A percentile compares a stretch with the other conserved stretches of the same genome.
Conservation (phyloP, 2,888 invertebrate species). For the Drosophila macrospina region DNA sequence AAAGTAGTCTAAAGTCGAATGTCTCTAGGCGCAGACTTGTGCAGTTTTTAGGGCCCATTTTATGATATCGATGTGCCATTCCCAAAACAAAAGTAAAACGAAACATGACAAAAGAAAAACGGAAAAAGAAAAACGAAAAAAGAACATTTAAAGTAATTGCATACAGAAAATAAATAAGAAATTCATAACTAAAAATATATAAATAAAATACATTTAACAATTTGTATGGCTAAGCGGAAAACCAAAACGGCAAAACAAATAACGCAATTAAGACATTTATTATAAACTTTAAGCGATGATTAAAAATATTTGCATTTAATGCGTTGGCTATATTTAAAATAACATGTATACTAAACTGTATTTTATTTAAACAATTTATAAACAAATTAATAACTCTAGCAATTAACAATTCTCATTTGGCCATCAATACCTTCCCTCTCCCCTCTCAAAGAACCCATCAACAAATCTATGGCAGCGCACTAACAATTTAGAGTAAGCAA, state of each 20-base stretch:
- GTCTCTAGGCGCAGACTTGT: constrained; percentile 50
- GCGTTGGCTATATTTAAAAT: constrained; percentile 68
- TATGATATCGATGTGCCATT: constrained; percentile 82
- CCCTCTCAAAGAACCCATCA: background rate
- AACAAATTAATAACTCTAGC: constrained; percentile 70
- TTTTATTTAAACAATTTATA: constrained; percentile 73
- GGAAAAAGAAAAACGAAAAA: too few species aligned
- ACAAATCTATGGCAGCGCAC: constrained; percentile 57
- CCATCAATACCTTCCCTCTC: constrained; percentile 38
- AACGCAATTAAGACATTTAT: constrained; percentile 39
- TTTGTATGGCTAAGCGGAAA: constrained; percentile 53
- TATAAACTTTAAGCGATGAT: constrained; percentile 51
- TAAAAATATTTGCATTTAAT: constrained; percentile 74
- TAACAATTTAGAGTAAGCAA: constrained; percentile 67
- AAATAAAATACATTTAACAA: constrained; percentile 46
- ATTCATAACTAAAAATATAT: constrained; percentile 45
- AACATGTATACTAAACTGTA: constrained; percentile 70
- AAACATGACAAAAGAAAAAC: constrained; percentile 27
- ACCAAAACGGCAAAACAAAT: constrained; percentile 61
- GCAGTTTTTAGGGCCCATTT: constrained; percentile 72
- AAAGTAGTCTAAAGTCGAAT: constrained; percentile 63
- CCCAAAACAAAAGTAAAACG: constrained; percentile 57
- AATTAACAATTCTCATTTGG: constrained; percentile 60
- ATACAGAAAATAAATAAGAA: constrained; percentile 47
- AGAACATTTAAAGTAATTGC: constrained; percentile 20